Conservation (phyloP, 2,113 vertebrate genomes). For the Platanista minor region DNA sequence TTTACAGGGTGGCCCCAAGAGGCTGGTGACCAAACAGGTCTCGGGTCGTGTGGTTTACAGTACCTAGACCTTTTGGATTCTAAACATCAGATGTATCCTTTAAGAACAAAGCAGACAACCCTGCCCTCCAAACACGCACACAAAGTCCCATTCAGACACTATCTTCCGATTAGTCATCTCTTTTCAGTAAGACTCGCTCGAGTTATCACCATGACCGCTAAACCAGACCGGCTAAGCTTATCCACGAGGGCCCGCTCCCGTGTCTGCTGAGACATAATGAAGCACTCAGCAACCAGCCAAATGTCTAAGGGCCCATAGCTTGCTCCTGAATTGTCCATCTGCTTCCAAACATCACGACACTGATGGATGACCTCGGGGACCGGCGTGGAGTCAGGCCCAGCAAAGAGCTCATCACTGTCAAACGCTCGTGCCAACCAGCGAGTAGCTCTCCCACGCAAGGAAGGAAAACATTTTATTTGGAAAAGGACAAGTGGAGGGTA, state of each 20-base stretch:
- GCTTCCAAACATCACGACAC: constrained; percentile 2
- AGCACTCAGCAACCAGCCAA: not conserved
- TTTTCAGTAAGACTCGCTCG: not conserved
- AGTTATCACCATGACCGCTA: not conserved
- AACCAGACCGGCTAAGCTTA: not conserved
- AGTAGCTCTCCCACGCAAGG: not conserved
- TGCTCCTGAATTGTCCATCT: constrained; percentile 37
- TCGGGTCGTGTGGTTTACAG: not conserved
- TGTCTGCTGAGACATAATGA: constrained; percentile 46
- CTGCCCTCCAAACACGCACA: fast-evolving
- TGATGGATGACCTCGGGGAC: constrained; percentile 21
- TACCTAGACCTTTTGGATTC: not conserved
- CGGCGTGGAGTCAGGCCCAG: not conserved
- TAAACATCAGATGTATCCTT: not conserved
- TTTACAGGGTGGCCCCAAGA: not conserved
- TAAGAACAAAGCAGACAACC: not conserved
- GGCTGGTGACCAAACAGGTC: not conserved
- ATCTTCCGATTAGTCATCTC: not conserved
- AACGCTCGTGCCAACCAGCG: not conserved
- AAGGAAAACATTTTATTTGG: not conserved
- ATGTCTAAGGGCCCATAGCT: not conserved
- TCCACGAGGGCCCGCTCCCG: not conserved
- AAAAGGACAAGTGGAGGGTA: not conserved
- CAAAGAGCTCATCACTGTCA: not conserved
- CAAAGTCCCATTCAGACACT: not conserved